phyloP scores from a whole-genome alignment of 1,140 invertebrate species.

The Orchesella cincta region DNA sequence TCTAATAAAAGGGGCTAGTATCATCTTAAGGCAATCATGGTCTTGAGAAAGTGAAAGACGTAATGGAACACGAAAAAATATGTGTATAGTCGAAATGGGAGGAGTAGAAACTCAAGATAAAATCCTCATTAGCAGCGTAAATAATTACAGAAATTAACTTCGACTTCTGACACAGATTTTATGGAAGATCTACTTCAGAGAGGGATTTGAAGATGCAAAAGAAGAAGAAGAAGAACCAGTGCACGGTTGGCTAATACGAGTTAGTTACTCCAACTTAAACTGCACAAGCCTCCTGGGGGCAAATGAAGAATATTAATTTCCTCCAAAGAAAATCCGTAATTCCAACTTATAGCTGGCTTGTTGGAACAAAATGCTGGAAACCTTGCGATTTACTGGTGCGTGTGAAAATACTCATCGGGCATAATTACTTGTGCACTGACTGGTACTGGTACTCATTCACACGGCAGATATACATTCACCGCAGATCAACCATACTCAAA shows the following conservation, averaged over 20 bases:
- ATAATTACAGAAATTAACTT: neutral
- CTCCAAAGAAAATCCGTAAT: no score
- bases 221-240: no score
- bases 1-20: no score
- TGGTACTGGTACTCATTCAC: no score
- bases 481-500: no score
- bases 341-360: no score
- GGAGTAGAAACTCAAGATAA: neutral
- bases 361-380: neutral
- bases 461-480: no score
- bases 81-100: neutral
- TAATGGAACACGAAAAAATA: neutral
- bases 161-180: conserved; percentile 7
- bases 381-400: neutral
- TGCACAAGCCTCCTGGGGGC: neutral
- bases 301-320: conserved; percentile 18
- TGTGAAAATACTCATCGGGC: neutral
- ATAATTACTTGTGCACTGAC: neutral
- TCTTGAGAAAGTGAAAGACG: neutral
- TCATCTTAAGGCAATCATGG: no score
- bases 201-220: neutral
- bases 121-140: neutral
- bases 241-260: no score
- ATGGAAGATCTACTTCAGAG: neutral
- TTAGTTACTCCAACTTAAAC: neutral